A percentile compares a stretch with the other conserved stretches of the same genome.
These are phyloP conservation scores for Pseudolaguvia tuberculata DNA, from an alignment of 2,113 vertebrate species.

Conservation along the genomic window DNA sequence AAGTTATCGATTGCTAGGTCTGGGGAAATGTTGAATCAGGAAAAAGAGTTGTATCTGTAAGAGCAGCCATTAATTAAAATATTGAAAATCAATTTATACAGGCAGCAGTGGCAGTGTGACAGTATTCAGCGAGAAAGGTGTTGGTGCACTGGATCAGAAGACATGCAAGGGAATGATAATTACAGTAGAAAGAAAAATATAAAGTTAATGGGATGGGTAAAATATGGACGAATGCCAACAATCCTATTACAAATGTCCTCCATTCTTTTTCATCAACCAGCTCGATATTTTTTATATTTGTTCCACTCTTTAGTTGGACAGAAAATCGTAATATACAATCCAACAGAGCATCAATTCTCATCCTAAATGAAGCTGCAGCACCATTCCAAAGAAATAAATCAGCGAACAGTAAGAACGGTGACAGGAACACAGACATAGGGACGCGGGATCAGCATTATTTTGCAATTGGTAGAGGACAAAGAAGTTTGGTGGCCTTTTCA, in stretches of 20 bases:
- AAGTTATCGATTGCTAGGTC: slow-evolving; percentile 36
- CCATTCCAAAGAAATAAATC: too few relatives aligned
- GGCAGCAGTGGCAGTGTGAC: slow-evolving; percentile 34
- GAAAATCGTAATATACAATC: background rate
- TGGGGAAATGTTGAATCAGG: slow-evolving; percentile 57
- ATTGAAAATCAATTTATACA: slow-evolving; percentile 69
- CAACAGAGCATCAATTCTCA: background rate
- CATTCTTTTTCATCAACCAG: background rate
- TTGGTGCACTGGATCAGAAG: background rate
- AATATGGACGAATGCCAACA: background rate
- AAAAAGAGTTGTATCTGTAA: slow-evolving; percentile 46
- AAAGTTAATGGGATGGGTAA: background rate
- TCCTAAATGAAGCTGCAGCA: background rate
- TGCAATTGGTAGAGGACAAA: background rate
- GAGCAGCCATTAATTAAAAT: slow-evolving; percentile 56
- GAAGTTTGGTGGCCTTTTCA: background rate
- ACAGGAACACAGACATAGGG: background rate
- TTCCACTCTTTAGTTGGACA: background rate
- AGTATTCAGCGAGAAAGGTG: slow-evolving; percentile 55
- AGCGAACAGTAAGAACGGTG: background rate
- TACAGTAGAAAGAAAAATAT: background rate
- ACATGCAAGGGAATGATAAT: background rate
- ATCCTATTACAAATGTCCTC: background rate
- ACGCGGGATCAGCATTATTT: background rate
- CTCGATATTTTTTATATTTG: background rate